Base-by-base conservation (phyloP, 2,797 vertebrate genomes). In the Sternotherus odoratus region DNA sequence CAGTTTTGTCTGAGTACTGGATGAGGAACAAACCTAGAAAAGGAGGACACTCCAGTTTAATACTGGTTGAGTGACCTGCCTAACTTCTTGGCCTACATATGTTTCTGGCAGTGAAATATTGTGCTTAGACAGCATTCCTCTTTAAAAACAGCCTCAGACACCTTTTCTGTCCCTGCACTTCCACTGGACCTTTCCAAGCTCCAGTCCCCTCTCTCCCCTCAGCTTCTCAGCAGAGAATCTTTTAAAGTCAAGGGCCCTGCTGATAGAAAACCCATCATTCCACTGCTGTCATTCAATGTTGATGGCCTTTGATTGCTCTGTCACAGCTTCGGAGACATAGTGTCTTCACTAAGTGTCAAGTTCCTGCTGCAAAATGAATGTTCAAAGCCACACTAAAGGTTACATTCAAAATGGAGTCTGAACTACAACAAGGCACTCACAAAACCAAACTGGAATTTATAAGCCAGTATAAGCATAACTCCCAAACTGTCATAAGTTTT, bases 301-400 rank as follows among this genome's bases (percentile, higher is more conserved):
- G 95, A 96, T 96, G 92, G 92, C 51, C 89, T 90, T 94, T 96
- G 96, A 96, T 97, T 96, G 94, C 94, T 92, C 92, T 92, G 91
- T 93, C 91, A 96, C 94, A 94, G 85, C 84, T 96, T 87, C 85
- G 56, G 82, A 88, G 90, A 77, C 90, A 86, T 6, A 91, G 85
- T 72, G 54, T 94, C 79, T 81, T 85, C 84, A 69, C 89, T 88
- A 60, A 12, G 15, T 56, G 89, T 92, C 94, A 96, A 84, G 85
- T 93, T 95, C 83, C 92, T 85, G 82, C 82, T 95, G 91, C 79
- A 94, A 88, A 95, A 94, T 69, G 77, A 95, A 83, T 79, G 54
- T 85, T 92, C 54, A 81, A 91, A 95, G 8, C 85, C 89, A 89
- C 56, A 36, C 82, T 92, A 82, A 94, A 93, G 53, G 46, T 83